These are phyloP conservation scores for Lampris incognitus DNA, from an alignment of 2,113 vertebrate genomes.

Conservation along the genomic window DNA sequence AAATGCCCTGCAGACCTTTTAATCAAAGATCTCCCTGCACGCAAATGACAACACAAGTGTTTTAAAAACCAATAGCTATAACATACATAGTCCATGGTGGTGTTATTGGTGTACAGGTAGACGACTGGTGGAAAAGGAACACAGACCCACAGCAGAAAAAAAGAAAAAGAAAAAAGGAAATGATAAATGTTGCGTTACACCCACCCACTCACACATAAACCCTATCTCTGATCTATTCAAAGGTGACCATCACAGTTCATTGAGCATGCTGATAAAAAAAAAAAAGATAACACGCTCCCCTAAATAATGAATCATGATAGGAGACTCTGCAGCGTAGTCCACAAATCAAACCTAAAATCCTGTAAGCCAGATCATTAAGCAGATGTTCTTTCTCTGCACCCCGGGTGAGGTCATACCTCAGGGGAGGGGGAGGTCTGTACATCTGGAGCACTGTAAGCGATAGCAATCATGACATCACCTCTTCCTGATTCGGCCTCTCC, in stretches of 20 bases:
- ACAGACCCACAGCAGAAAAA: too few species aligned
- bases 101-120: too few species aligned
- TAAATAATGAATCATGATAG: constrained; percentile 7
- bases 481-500: constrained; percentile 89
- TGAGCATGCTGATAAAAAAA: constrained; percentile 10
- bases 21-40: too few species aligned
- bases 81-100: too few species aligned
- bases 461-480: constrained; percentile 93
- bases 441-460: constrained; percentile 93
- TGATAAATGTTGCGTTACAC: too few species aligned
- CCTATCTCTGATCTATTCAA: constrained; percentile 25
- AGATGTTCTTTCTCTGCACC: constrained; percentile 89
- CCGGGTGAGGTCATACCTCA: constrained; percentile 91
- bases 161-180: too few species aligned
- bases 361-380: constrained; percentile 79
- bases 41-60: too few species aligned
- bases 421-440: constrained; percentile 83
- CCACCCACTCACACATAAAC: neutral
- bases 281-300: neutral
- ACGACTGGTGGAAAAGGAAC: too few species aligned
- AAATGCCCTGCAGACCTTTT: too few species aligned
- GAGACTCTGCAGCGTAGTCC: constrained; percentile 22
- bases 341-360: constrained; percentile 64
- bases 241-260: neutral
- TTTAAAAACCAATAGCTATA: too few species aligned